phyloP scores from a whole-genome alignment of 2,888 invertebrate species.

The Oligia fasciuncula region DNA sequence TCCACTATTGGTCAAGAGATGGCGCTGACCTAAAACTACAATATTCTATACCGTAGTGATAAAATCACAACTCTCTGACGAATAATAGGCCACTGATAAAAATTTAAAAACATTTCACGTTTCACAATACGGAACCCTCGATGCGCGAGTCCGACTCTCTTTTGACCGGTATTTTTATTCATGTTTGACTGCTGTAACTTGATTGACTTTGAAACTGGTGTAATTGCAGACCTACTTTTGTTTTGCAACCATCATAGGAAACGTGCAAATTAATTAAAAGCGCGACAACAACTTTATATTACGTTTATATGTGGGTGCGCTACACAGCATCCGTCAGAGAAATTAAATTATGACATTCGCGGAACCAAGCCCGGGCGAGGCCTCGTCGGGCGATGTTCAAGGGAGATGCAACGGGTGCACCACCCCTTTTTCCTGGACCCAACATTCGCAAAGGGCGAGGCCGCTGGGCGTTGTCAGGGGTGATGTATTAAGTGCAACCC shows the following conservation, averaged over 20 bases:
- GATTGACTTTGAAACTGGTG: neutral
- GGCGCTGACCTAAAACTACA: too few relatives aligned
- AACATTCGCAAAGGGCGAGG: slow-evolving; percentile 25
- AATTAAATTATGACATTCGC: slow-evolving; percentile 2
- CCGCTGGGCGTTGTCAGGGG: slow-evolving; percentile 31
- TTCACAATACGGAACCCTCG: too few relatives aligned
- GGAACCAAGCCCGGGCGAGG: neutral
- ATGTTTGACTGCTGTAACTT: neutral
- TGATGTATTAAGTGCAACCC: slow-evolving; percentile 38
- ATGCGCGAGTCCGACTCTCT: too few relatives aligned
- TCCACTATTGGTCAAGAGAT: too few relatives aligned
- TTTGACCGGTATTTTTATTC: too few relatives aligned
- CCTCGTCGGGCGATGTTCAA: neutral
- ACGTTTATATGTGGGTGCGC: neutral
- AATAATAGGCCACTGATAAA: too few relatives aligned
- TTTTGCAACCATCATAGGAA: neutral
- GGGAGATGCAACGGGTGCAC: slow-evolving; percentile 40
- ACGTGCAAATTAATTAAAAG: neutral
- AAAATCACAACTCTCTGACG: too few relatives aligned
- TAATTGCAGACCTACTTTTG: neutral
- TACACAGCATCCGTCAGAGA: neutral
- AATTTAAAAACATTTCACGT: too few relatives aligned
- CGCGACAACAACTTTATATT: neutral
- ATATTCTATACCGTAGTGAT: too few relatives aligned
- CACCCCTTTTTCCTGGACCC: slow-evolving; percentile 22